Conservation (phyloP, 2,888 invertebrate genomes). For the Drosophila peninsularis region DNA sequence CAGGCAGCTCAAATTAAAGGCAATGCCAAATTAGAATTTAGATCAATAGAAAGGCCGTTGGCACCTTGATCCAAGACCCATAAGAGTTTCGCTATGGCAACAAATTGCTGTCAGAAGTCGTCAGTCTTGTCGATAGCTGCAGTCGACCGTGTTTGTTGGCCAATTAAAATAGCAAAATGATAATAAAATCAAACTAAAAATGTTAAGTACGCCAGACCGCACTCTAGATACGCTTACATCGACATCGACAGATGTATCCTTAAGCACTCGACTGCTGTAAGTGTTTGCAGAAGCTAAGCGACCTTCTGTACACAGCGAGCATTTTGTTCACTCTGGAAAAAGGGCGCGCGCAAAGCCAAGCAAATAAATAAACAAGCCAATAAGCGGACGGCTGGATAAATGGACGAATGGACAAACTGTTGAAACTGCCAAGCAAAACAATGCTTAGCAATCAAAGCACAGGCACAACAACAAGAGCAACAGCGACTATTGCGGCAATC, state of each 20-base stretch:
- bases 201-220: background rate
- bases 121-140: background rate
- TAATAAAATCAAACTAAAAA: slow-evolving; percentile 43
- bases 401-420: slow-evolving; percentile 44
- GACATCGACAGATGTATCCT: background rate
- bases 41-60: slow-evolving; percentile 1
- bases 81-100: slow-evolving; percentile 5
- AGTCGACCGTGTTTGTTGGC: slow-evolving; percentile 36
- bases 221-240: background rate
- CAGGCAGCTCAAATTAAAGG: background rate
- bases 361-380: slow-evolving; percentile 64
- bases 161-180: slow-evolving; percentile 62
- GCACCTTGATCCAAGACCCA: slow-evolving; percentile 5
- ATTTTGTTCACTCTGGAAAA: slow-evolving; percentile 25
- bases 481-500: slow-evolving; percentile 37
- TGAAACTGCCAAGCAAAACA: slow-evolving; percentile 44
- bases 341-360: slow-evolving; percentile 44
- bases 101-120: slow-evolving; percentile 11
- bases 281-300: background rate
- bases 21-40: slow-evolving; percentile 12
- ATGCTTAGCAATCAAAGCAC: slow-evolving; percentile 58
- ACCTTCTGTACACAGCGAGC: slow-evolving; percentile 4
- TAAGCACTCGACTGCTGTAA: background rate
- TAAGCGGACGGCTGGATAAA: slow-evolving; percentile 26
- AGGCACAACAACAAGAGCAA: slow-evolving; percentile 33